Evolutionary conservation across 1,140 invertebrate species (phyloP), one percentile per base, ranked within the genome.

Genomic region (Penaeus vannamei): DNA sequence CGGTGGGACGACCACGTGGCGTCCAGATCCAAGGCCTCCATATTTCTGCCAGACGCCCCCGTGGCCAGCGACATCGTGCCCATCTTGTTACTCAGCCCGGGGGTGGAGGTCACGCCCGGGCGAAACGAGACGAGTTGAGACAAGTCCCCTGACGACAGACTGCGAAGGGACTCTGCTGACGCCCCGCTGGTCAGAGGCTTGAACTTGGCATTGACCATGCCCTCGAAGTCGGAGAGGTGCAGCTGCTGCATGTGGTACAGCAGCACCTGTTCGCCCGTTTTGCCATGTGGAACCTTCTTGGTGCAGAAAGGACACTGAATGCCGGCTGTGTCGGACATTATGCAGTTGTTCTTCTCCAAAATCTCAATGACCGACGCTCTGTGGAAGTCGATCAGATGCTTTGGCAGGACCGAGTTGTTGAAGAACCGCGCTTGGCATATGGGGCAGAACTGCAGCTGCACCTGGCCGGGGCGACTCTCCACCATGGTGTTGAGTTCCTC

Each of bases 271-370:
- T 91, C 91, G 12, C 91, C 88, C 26, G 86, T 87, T 72, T 88
- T 88, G 26, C 84, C 80, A 42, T 86, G 76, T 53, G 88, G 86
- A 81, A 91, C 91, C 53, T 88, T 90, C 46, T 90, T 91, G n/a
- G 64, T 77, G 79, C 91, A 91, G 36, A 91, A 91, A 42, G 91
- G 91, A 59, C 91, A 91, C 60, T 91, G 87, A 23, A 91, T 90
- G 17, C 87, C 91, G 61, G 79, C 79, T 20, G 62, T 61, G 77
- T 90, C 86, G n/a, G 83, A 83, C 60, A 61, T 76, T 42, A 91
- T 87, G 69, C 87, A 85, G 14, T 69, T 79, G 62, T 85, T 84
- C 76, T 90, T 90, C 59, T 91, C 91, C 10, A 91, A 77, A n/a
- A 91, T 82, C 14, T 90, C 83, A 36, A 91, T 76, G 17, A 91